Evolutionary conservation across 2,888 invertebrate species (phyloP), one percentile per base, ranked within the genome.

Genomic region (Molanna angustata): DNA sequence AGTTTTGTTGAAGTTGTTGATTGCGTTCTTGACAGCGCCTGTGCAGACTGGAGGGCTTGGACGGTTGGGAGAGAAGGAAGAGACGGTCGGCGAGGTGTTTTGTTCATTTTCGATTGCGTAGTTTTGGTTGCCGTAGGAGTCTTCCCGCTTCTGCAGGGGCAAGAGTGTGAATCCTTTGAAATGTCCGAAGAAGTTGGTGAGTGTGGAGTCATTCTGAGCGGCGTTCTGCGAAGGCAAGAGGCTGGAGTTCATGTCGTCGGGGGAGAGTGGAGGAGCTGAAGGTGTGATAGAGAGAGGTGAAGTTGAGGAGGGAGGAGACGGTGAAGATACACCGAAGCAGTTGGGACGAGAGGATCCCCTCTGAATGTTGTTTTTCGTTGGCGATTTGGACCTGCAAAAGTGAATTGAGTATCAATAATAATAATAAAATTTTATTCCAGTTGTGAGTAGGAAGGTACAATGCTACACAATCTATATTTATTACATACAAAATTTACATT

Each of bases 121-220:
- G 57, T 56, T 60, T 37, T 47, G 48, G 14, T 53, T 58, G 2
- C 54, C 54, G n/a, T 49, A 49, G 47, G 66, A 63, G 11, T 54
- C 51, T n/a, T 59, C 56, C 44, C 50, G 44, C 62, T 74, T 76
- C 27, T 79, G 78, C 1, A 85, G 73, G 0, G 88, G 88, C 0
- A 83, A 79, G 39, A 93, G 76, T 0, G 87, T 85, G 69, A 92
- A 93, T 1, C 92, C 92, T 70, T 89, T 90, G 72, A 90, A 91
- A 64, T 90, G 88, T 1, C 92, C 92, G 67, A 90, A 90, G 71
- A 92, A 84, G 63, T 85, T 85, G 54, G 71, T 74, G 61, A 69
- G 66, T 61, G 70, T 21, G 1, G 75, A 62, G n/a, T 79, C 71
- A 3, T 74, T 62, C 1, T 76, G 74, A 13, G 76, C 67, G 1